phyloP scores from a whole-genome alignment of 2,113 vertebrate genomes.

The Ginglymostoma cirratum region DNA sequence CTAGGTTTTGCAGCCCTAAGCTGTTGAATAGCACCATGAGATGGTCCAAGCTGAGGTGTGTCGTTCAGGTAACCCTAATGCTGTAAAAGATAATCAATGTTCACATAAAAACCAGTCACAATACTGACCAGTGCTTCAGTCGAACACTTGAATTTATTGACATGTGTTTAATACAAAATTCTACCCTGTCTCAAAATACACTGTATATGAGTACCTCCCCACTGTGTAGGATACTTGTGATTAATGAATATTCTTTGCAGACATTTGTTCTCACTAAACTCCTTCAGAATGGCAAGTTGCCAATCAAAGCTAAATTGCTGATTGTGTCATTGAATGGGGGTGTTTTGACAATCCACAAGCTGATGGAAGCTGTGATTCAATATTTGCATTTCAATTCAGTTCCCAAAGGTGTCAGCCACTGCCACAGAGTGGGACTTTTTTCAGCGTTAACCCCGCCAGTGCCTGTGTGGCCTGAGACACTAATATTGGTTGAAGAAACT shows the following conservation, averaged over 20 bases:
- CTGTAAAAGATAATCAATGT: background rate
- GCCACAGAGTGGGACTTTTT: background rate
- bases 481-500: background rate
- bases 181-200: background rate
- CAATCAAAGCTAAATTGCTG: background rate
- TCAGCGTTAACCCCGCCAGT: background rate
- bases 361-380: background rate
- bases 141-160: background rate
- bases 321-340: background rate
- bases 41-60: background rate
- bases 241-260: background rate
- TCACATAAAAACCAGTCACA: background rate
- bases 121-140: background rate
- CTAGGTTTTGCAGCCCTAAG: background rate
- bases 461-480: background rate
- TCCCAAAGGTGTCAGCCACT: background rate
- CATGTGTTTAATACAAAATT: background rate
- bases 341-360: background rate
- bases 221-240: background rate
- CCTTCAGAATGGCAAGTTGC: slow-evolving; percentile 21
- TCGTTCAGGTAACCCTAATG: background rate
- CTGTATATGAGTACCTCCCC: background rate
- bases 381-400: background rate
- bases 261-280: background rate
- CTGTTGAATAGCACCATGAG: background rate